Percentiles rank a stretch among this genome's conserved stretches.
Evolutionary conservation across 2,797 vertebrate species (phyloP).

Genomic region (Pangasius mekongensis): DNA sequence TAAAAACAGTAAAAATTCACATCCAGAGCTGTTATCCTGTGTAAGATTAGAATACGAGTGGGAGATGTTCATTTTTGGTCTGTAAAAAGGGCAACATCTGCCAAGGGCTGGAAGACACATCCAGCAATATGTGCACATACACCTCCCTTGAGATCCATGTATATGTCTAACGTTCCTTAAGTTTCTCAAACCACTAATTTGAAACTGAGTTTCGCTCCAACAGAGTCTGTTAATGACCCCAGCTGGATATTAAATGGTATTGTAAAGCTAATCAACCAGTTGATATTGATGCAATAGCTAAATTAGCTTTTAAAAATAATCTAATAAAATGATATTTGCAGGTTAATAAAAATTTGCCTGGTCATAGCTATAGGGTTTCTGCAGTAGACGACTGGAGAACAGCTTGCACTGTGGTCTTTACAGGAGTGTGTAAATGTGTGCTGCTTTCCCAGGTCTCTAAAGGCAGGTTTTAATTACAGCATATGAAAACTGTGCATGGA

Average conservation of each 20-base stretch:
- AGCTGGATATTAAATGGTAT: conserved; percentile 37
- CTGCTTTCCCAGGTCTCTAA: conserved; percentile 66
- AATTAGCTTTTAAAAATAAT: conserved; percentile 1
- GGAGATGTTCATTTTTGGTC: background rate
- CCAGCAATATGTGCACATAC: background rate
- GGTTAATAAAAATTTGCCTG: background rate
- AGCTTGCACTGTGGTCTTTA: conserved; percentile 9
- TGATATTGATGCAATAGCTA: conserved; percentile 38
- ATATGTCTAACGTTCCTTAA: background rate
- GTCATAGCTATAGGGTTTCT: conserved; percentile 29
- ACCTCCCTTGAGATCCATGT: background rate
- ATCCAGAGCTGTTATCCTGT: background rate
- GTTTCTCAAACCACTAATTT: conserved; percentile 22
- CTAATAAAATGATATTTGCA: background rate
- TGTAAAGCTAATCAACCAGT: conserved; percentile 36
- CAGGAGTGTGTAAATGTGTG: conserved; percentile 61
- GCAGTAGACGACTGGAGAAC: conserved; percentile 31
- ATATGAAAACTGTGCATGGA: conserved; percentile 71
- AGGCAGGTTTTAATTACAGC: conserved; percentile 73
- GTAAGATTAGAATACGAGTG: background rate
- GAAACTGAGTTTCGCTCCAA: background rate
- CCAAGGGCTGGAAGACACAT: background rate
- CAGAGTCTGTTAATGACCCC: conserved; percentile 33
- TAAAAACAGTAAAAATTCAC: background rate
- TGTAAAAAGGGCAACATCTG: conserved; percentile 2